These are phyloP conservation scores for Turnix velox DNA, from an alignment of 2,113 vertebrate genomes.

Conservation along the genomic window DNA sequence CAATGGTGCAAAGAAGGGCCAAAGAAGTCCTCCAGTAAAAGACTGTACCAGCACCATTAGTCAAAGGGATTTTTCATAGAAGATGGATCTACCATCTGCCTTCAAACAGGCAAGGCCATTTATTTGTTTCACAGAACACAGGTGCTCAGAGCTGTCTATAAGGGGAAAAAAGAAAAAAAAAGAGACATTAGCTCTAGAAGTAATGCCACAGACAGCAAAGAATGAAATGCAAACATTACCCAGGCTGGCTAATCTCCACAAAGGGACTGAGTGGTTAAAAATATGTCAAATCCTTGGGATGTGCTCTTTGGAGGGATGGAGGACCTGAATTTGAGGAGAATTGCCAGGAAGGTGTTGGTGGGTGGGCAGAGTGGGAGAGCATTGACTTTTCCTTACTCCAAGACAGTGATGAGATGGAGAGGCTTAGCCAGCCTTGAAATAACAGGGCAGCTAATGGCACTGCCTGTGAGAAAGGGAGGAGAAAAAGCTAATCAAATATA, in stretches of 20 bases:
- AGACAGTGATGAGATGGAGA: neutral
- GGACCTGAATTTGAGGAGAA: neutral
- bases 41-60: neutral
- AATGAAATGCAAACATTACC: neutral
- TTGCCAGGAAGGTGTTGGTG: neutral
- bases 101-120: neutral
- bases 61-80: neutral
- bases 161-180: neutral
- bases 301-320: neutral
- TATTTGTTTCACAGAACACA: neutral
- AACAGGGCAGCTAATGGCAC: neutral
- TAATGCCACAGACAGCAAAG: neutral
- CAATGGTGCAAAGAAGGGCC: neutral
- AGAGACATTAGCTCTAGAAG: neutral
- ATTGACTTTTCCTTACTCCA: neutral
- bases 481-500: neutral
- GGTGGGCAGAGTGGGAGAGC: neutral
- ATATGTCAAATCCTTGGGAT: neutral
- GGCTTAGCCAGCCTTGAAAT: neutral
- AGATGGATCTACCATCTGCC: neutral
- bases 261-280: neutral
- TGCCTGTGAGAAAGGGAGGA: neutral
- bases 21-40: neutral
- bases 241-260: neutral
- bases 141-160: neutral